phyloP scores from a whole-genome alignment of 2,888 invertebrate genomes.

The Pollenia griseotomentosa region DNA sequence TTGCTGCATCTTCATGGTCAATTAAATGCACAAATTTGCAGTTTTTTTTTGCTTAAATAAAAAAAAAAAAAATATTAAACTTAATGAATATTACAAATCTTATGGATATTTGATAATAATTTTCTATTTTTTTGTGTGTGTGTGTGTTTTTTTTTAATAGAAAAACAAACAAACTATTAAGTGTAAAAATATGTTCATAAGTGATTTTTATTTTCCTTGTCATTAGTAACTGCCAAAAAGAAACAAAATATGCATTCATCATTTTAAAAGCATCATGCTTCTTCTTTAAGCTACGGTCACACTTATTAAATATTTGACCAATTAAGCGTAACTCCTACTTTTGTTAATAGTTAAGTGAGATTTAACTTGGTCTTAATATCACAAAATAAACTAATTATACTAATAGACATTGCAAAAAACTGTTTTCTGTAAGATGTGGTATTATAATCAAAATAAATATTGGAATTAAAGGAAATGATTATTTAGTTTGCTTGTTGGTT shows the following conservation, averaged over 20 bases:
- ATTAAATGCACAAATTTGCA: constrained; percentile 51
- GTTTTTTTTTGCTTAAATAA: not conserved
- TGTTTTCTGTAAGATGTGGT: too few species aligned
- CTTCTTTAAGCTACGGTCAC: not conserved
- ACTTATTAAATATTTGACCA: too few species aligned
- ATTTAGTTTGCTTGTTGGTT: too few species aligned
- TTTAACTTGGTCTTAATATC: too few species aligned
- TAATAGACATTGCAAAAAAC: too few species aligned
- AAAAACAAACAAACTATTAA: constrained; percentile 1
- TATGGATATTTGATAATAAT: too few species aligned
- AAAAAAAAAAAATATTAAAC: not conserved
- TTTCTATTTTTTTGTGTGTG: too few species aligned
- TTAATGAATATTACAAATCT: too few species aligned
- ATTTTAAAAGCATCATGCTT: constrained; percentile 24
- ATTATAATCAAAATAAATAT: too few species aligned
- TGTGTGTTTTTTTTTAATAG: not conserved
- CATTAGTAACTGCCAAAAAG: constrained; percentile 67
- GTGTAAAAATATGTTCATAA: not conserved
- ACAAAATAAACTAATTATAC: too few species aligned
- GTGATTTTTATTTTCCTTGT: constrained; percentile 35
- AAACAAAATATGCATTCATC: constrained; percentile 50
- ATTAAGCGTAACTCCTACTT: not conserved
- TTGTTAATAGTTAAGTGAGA: not conserved
- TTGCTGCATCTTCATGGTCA: constrained; percentile 50
- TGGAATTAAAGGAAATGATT: too few species aligned